These are phyloP conservation scores for Zygogramma bicolorata DNA, from an alignment of 2,888 invertebrate genomes.

Conservation along the genomic window DNA sequence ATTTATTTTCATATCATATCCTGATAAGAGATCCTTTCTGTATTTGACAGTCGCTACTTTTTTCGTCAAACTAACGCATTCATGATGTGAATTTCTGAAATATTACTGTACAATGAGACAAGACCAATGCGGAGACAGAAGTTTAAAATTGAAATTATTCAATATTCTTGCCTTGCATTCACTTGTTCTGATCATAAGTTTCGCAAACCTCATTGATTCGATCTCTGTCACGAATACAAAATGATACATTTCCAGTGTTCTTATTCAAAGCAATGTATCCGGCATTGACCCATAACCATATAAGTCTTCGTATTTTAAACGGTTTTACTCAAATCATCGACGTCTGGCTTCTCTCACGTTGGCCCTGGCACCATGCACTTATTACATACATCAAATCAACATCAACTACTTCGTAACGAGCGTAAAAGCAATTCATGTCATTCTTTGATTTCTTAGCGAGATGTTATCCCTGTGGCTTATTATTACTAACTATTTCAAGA, in stretches of 20 bases:
- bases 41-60: too few species aligned
- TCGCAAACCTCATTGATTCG: neutral
- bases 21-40: too few species aligned
- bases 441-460: constrained; percentile 9
- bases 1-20: too few species aligned
- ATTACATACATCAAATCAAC: constrained; percentile 41
- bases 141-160: too few species aligned
- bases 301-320: constrained; percentile 51
- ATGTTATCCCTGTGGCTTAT: constrained; percentile 7
- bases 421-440: neutral
- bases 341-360: constrained; percentile 41
- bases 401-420: neutral
- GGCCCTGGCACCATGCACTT: constrained; percentile 47
- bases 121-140: too few species aligned
- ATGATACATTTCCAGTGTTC: constrained; percentile 10
- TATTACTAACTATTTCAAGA: constrained; percentile 1
- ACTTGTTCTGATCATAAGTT: neutral
- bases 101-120: too few species aligned
- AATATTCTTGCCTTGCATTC: too few species aligned
- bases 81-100: too few species aligned
- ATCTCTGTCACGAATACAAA: constrained; percentile 8
- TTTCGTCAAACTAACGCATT: too few species aligned
- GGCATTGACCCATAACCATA: constrained; percentile 58
- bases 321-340: constrained; percentile 41
- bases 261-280: constrained; percentile 31